Evolutionary conservation across 2,113 vertebrate species (phyloP).

Genomic region (Myotis yumanensis): DNA sequence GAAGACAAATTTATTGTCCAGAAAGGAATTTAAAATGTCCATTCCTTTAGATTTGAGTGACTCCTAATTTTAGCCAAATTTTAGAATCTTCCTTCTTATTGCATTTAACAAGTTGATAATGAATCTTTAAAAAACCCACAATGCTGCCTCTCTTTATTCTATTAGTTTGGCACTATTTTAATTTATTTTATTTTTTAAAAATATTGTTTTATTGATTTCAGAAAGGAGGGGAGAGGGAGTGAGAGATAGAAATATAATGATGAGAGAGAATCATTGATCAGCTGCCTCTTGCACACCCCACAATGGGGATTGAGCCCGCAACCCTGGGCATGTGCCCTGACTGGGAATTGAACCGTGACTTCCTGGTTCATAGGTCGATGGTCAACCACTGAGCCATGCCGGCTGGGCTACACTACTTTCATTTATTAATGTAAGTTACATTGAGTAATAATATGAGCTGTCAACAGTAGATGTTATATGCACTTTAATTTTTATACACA

Average conservation of each 20-base stretch:
- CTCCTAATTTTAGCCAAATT: neutral
- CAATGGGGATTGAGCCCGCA: too few species aligned
- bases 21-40: neutral
- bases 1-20: neutral
- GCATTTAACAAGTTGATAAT: neutral
- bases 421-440: neutral
- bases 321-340: too few species aligned
- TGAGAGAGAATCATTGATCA: too few species aligned
- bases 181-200: neutral
- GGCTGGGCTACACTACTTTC: neutral
- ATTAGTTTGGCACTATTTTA: neutral
- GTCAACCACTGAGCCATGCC: too few species aligned
- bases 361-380: too few species aligned
- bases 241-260: too few species aligned
- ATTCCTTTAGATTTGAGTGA: neutral
- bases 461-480: neutral
- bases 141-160: neutral
- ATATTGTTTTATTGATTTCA: too few species aligned
- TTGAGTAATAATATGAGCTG: neutral
- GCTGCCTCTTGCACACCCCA: too few species aligned
- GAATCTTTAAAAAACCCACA: neutral
- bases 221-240: too few species aligned
- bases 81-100: conserved; percentile 6
- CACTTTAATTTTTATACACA: conserved; percentile 34
- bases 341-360: too few species aligned